Evolutionary conservation across 2,888 invertebrate genomes (phyloP).

Genomic region (Agapostemon virescens): DNA sequence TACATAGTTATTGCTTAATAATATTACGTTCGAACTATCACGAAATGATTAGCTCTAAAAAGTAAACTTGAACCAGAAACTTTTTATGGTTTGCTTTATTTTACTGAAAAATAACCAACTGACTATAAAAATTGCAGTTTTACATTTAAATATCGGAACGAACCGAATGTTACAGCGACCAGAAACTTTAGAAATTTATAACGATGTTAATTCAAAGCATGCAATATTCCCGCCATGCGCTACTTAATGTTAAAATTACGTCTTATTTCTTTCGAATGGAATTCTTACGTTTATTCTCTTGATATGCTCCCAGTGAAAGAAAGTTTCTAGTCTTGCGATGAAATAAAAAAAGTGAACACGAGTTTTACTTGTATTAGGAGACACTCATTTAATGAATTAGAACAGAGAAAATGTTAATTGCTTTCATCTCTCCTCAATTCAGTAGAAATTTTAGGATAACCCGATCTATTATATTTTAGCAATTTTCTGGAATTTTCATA

Average conservation of each 20-base stretch:
- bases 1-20: too few relatives aligned
- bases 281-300: conserved; percentile 10
- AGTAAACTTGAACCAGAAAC: not conserved
- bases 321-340: conserved; percentile 4
- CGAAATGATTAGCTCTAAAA: too few relatives aligned
- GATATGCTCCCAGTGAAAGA: conserved; percentile 8
- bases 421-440: not conserved
- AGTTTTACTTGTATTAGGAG: not conserved
- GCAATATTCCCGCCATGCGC: conserved; percentile 17
- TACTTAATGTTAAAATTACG: conserved; percentile 29
- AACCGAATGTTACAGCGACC: not conserved
- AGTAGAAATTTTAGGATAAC: not conserved
- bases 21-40: too few relatives aligned
- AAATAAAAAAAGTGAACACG: not conserved
- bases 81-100: not conserved
- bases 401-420: conserved; percentile 4
- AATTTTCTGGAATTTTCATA: not conserved
- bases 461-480: not conserved
- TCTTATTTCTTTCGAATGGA: not conserved
- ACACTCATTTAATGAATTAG: not conserved
- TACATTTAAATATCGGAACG: not conserved
- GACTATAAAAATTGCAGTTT: not conserved
- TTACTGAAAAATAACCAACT: not conserved
- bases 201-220: not conserved
- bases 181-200: not conserved